Conservation (phyloP, 2,797 vertebrate species). For the Jordanella pulchra region DNA sequence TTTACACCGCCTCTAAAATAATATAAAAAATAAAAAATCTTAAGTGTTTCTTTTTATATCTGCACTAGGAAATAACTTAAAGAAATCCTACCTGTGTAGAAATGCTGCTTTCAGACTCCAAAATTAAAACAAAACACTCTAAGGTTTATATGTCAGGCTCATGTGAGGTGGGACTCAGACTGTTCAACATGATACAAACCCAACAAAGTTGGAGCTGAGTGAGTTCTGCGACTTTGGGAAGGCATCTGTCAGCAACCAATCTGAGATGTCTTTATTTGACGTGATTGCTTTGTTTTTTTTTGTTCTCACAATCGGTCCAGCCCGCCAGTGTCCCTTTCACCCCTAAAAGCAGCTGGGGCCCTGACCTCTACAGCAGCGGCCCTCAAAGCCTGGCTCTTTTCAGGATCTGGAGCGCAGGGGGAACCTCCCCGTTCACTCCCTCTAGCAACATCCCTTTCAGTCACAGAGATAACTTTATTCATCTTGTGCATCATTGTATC, state of each 20-base stretch:
- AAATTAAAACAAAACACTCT: conserved; percentile 34
- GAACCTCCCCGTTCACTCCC: conserved; percentile 92
- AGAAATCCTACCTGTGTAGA: conserved; percentile 81
- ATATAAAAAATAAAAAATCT: not conserved
- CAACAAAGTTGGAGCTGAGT: conserved; percentile 72
- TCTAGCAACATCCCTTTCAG: conserved; percentile 97
- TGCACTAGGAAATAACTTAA: conserved; percentile 56
- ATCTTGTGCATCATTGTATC: conserved; percentile 99
- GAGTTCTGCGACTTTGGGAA: conserved; percentile 79
- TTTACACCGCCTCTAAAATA: not conserved
- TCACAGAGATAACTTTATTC: conserved; percentile 99
- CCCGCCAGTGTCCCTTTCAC: conserved; percentile 92
- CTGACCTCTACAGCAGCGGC: conserved; percentile 92
- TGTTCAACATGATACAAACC: conserved; percentile 75
- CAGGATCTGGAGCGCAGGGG: conserved; percentile 78
- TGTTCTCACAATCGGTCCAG: conserved; percentile 89
- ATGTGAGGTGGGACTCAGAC: conserved; percentile 63
- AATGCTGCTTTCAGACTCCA: conserved; percentile 72
- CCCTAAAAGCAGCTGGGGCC: conserved; percentile 93
- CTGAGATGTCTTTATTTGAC: conserved; percentile 85
- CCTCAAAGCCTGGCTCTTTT: conserved; percentile 90
- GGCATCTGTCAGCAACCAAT: conserved; percentile 76
- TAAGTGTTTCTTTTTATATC: not conserved
- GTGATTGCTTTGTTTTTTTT: conserved; percentile 65
- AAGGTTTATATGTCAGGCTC: conserved; percentile 44